Conservation (phyloP, 2,113 vertebrate species). For the Otocyon megalotis region DNA sequence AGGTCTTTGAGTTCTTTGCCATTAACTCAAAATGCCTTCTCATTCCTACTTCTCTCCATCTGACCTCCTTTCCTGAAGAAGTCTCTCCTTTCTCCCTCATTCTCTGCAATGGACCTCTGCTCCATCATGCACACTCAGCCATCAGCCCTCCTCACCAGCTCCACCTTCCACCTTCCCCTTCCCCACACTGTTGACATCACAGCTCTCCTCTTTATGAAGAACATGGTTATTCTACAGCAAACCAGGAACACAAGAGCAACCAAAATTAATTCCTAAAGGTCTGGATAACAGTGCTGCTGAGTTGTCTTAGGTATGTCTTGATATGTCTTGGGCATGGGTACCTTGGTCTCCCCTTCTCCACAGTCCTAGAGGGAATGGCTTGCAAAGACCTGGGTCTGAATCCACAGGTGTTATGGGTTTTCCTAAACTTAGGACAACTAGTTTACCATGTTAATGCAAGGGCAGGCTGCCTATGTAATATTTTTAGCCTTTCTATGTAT, state of each 20-base stretch:
- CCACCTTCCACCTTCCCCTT: not conserved
- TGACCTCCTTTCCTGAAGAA: slow-evolving; percentile 14
- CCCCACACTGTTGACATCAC: not conserved
- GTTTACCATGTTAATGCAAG: not conserved
- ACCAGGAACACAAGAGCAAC: not conserved
- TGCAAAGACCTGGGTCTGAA: not conserved
- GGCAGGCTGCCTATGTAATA: not conserved
- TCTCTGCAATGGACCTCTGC: not conserved
- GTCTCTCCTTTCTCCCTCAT: not conserved
- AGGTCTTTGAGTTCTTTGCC: slow-evolving; percentile 24
- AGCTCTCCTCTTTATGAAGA: not conserved
- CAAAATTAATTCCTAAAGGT: not conserved
- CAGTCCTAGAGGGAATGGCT: not conserved
- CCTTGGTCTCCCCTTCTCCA: not conserved
- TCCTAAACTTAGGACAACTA: not conserved
- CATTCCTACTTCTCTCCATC: not conserved
- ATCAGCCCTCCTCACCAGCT: not conserved
- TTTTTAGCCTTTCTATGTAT: not conserved
- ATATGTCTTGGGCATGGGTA: not conserved
- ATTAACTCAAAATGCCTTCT: not conserved
- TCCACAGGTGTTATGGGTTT: not conserved
- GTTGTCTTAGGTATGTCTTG: not conserved
- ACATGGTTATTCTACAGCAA: not conserved
- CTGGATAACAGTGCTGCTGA: not conserved
- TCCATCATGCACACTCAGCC: not conserved